These are phyloP conservation scores for Syndactyla subalaris DNA, from an alignment of 2,797 vertebrate species.

Conservation along the genomic window DNA sequence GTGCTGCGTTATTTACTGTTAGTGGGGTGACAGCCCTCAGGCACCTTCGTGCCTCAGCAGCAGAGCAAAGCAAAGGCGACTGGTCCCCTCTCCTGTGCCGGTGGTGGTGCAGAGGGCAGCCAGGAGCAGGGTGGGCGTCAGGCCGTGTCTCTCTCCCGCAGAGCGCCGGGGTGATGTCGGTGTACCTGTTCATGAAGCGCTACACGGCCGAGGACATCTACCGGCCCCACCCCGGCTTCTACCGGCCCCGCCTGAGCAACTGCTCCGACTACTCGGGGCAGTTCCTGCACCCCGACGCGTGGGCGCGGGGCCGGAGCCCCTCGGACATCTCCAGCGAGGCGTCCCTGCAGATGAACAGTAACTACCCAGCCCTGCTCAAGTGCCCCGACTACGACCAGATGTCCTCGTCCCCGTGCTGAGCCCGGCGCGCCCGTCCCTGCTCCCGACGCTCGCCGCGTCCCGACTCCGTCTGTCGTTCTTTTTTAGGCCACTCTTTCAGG, in stretches of 20 bases:
- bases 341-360: slow-evolving; percentile 90
- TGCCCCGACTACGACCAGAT: slow-evolving; percentile 92
- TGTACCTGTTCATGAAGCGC: slow-evolving; percentile 94
- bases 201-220: slow-evolving; percentile 91
- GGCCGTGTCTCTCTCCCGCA: slow-evolving; percentile 49
- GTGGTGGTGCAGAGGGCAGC: neutral
- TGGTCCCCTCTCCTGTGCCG: rapidly evolving
- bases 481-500: slow-evolving; percentile 8
- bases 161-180: slow-evolving; percentile 91
- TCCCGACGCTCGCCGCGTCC: rapidly evolving
- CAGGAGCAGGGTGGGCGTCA: rapidly evolving
- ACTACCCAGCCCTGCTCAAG: slow-evolving; percentile 89
- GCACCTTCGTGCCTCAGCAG: neutral
- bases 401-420: slow-evolving; percentile 92
- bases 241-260: slow-evolving; percentile 90
- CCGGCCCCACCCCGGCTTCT: slow-evolving; percentile 87
- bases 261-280: slow-evolving; percentile 92
- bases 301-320: slow-evolving; percentile 86
- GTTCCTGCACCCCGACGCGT: slow-evolving; percentile 89
- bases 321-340: slow-evolving; percentile 91
- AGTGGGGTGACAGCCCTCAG: rapidly evolving
- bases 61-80: neutral
- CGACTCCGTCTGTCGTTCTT: neutral
- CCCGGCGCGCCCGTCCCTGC: neutral
- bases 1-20: rapidly evolving